These are phyloP conservation scores for Sarcophaga variegata DNA, from an alignment of 2,888 invertebrate species.

Conservation along the genomic window DNA sequence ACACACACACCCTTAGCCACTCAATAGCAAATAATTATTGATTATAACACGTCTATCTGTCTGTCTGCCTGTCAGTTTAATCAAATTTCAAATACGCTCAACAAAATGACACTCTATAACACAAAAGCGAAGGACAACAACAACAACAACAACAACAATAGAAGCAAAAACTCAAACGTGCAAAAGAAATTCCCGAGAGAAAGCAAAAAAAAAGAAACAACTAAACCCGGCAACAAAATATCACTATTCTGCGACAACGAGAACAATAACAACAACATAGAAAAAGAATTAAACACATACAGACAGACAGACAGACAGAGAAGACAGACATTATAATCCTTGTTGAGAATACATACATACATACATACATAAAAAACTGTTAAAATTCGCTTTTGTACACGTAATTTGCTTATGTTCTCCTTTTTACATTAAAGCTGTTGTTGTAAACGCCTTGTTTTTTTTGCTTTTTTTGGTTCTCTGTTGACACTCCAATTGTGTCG, in stretches of 20 bases:
- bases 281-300: too few relatives aligned
- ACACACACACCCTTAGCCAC: too few relatives aligned
- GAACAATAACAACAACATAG: too few relatives aligned
- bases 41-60: not conserved
- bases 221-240: too few relatives aligned
- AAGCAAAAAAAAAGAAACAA: too few relatives aligned
- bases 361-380: not conserved
- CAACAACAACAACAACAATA: too few relatives aligned
- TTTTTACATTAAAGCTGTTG: not conserved
- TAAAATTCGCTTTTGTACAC: too few relatives aligned
- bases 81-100: not conserved
- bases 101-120: not conserved
- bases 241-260: too few relatives aligned
- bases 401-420: slow-evolving; percentile 31
- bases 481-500: not conserved
- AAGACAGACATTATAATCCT: too few relatives aligned
- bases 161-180: too few relatives aligned
- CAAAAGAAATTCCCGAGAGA: too few relatives aligned
- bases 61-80: not conserved
- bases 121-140: not conserved
- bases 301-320: too few relatives aligned
- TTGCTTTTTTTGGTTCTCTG: not conserved
- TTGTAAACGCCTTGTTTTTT: not conserved
- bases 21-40: not conserved
- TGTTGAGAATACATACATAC: not conserved